Percentiles rank a stretch among this genome's conserved stretches.
These are phyloP conservation scores for Forbesichthys agassizii DNA, from an alignment of 2,113 vertebrate genomes.

Conservation along the genomic window DNA sequence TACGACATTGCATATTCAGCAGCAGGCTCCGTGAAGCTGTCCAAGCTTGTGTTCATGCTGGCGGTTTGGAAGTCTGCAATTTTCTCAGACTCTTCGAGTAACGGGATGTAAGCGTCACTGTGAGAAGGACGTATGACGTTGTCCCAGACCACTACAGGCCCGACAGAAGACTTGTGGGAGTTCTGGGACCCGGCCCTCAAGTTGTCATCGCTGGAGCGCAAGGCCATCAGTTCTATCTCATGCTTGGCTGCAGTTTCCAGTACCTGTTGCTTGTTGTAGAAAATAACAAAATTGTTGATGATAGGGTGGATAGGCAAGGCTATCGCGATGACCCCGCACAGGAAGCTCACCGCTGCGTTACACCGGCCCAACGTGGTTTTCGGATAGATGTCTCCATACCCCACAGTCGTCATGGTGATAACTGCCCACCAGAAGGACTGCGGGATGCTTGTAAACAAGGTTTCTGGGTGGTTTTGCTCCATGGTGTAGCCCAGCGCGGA, in stretches of 20 bases:
- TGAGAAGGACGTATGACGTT: conserved; percentile 75
- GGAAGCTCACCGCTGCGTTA: conserved; percentile 96
- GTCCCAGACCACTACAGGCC: conserved; percentile 62
- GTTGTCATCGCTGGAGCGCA: conserved; percentile 75
- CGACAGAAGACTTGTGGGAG: conserved; percentile 38
- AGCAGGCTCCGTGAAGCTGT: conserved; percentile 50
- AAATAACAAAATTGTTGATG: conserved; percentile 97
- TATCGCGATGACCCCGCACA: conserved; percentile 96
- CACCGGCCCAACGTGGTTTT: conserved; percentile 95
- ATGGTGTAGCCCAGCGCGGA: conserved; percentile 95
- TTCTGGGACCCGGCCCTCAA: conserved; percentile 16
- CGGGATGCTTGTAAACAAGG: conserved; percentile 96
- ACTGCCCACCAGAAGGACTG: conserved; percentile 99
- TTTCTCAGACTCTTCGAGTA: conserved; percentile 81
- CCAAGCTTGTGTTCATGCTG: conserved; percentile 59
- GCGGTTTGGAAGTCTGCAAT: conserved; percentile 73
- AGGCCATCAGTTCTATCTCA: conserved; percentile 92
- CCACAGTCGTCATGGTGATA: conserved; percentile 98
- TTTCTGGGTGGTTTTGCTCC: conserved; percentile 96
- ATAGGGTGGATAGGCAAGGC: conserved; percentile 97
- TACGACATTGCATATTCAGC: conserved; percentile 49
- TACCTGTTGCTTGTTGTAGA: conserved; percentile 96
- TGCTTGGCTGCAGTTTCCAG: conserved; percentile 95
- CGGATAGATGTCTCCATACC: conserved; percentile 96
- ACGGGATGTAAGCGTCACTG: conserved; percentile 85